These are phyloP conservation scores for Gadopsis bispinosus DNA, from an alignment of 2,797 vertebrate species.

Conservation along the genomic window DNA sequence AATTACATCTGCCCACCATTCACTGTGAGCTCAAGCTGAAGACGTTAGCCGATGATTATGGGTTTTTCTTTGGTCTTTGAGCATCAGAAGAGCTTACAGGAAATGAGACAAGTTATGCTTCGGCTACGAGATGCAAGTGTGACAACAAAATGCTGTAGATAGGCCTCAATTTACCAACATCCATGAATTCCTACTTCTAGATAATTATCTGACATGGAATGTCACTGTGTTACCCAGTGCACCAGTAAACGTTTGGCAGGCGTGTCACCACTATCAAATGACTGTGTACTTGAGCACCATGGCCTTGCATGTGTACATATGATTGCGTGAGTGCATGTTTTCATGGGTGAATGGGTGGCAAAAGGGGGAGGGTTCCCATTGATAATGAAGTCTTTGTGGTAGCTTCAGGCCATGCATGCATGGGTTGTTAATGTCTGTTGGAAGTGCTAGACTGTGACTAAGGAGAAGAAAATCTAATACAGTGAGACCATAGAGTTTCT, in stretches of 20 bases:
- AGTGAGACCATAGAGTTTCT: slow-evolving; percentile 65
- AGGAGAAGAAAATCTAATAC: slow-evolving; percentile 60
- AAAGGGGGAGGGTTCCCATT: slow-evolving; percentile 41
- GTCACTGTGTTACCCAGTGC: slow-evolving; percentile 23
- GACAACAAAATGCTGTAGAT: slow-evolving; percentile 28
- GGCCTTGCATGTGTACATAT: slow-evolving; percentile 47
- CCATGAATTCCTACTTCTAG: slow-evolving; percentile 14
- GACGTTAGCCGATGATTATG: background rate
- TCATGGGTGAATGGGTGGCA: slow-evolving; percentile 39
- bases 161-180: slow-evolving; percentile 25
- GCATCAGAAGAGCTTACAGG: slow-evolving; percentile 7
- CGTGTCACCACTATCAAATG: slow-evolving; percentile 56
- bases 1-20: background rate
- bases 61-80: background rate
- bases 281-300: slow-evolving; percentile 45
- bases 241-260: slow-evolving; percentile 47
- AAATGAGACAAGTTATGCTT: slow-evolving; percentile 22
- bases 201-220: slow-evolving; percentile 44
- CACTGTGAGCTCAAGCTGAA: background rate
- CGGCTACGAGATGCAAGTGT: background rate
- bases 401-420: slow-evolving; percentile 66
- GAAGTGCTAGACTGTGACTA: slow-evolving; percentile 67
- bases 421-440: slow-evolving; percentile 72
- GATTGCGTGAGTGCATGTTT: slow-evolving; percentile 42
- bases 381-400: slow-evolving; percentile 75